Conservation (phyloP, 2,797 vertebrate genomes). For the Cygnus olor region DNA sequence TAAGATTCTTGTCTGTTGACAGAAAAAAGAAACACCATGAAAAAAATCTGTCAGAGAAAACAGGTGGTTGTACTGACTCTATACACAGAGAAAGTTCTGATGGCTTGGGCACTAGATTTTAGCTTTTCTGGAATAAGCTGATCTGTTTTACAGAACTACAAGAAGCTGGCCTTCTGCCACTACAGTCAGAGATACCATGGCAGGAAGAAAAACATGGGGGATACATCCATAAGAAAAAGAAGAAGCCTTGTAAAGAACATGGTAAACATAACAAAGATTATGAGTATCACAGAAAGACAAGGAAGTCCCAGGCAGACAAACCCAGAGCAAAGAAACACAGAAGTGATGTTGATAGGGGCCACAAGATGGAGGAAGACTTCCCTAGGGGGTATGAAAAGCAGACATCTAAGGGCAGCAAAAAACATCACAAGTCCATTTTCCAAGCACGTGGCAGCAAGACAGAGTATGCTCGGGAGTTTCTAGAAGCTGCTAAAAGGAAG, state of each 20-base stretch:
- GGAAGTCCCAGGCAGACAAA: neutral
- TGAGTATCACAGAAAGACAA: neutral
- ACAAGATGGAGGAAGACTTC: constrained; percentile 56
- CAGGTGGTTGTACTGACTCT: neutral
- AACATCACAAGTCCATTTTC: neutral
- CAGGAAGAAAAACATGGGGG: neutral
- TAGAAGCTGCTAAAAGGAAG: constrained; percentile 29
- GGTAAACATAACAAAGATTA: neutral
- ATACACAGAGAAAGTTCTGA: neutral
- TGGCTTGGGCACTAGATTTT: accelerated
- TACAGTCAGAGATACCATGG: neutral
- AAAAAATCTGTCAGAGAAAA: neutral
- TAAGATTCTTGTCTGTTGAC: neutral
- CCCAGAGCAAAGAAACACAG: neutral
- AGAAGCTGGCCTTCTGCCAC: constrained; percentile 75
- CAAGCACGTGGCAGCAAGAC: neutral
- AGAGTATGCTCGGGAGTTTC: neutral
- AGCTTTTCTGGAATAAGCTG: neutral
- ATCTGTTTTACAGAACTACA: constrained; percentile 78
- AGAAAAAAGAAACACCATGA: neutral
- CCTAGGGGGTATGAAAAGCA: constrained; percentile 53
- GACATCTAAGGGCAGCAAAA: neutral
- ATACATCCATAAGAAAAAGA: constrained; percentile 31
- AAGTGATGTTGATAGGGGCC: neutral
- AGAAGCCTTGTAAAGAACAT: constrained; percentile 27